A percentile compares a stretch with the other conserved stretches of the same genome.
phyloP scores from a whole-genome alignment of 2,888 invertebrate species.

The Chloroclystis v-ata region DNA sequence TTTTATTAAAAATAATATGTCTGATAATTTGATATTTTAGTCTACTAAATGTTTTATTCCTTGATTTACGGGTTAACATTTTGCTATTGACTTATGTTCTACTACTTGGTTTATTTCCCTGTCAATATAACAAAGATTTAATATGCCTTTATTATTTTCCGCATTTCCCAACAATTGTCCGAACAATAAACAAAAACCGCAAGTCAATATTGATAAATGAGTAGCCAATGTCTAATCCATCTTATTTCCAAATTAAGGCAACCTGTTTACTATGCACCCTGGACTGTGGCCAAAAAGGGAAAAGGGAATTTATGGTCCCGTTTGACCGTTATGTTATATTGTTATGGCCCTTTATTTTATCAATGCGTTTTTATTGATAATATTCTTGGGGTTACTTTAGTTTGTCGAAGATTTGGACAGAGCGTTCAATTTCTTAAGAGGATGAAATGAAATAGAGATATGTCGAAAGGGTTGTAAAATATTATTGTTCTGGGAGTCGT shows the following conservation, averaged over 20 bases:
- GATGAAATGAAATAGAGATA: conserved; percentile 4
- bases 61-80: no score
- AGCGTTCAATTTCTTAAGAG: conserved; percentile 15
- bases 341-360: conserved; percentile 44
- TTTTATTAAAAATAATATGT: no score
- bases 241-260: conserved; percentile 38
- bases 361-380: conserved; percentile 40
- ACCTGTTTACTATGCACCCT: conserved; percentile 39
- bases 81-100: no score
- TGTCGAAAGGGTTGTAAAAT: background rate
- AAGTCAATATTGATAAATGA: conserved; percentile 37
- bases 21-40: no score
- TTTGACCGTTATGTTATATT: conserved; percentile 36
- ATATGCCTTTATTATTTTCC: no score
- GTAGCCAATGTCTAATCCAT: conserved; percentile 32
- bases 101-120: no score
- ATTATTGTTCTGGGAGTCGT: background rate
- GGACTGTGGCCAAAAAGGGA: conserved; percentile 30
- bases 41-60: no score
- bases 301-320: conserved; percentile 35
- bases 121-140: no score
- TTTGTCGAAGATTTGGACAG: conserved; percentile 11
- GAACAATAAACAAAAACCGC: conserved; percentile 17
- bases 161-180: background rate
- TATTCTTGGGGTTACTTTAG: conserved; percentile 26